phyloP scores from a whole-genome alignment of 1,140 invertebrate species.

The Chironomus tepperi region DNA sequence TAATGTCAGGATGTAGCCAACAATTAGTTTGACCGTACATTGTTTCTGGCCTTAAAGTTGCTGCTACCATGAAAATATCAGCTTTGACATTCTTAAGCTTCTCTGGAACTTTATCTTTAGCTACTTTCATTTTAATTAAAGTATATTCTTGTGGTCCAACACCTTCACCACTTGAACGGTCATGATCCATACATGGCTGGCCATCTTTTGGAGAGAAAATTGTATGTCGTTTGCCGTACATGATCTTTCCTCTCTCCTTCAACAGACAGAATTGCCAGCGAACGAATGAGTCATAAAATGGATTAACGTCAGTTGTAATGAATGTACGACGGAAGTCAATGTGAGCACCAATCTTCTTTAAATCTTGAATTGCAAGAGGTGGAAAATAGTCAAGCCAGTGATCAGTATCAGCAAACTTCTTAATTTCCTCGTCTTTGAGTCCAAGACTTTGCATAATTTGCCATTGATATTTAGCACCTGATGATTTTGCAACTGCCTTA shows the following conservation, averaged over 20 bases:
- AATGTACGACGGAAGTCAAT: constrained; percentile 95
- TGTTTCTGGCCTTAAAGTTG: constrained; percentile 96
- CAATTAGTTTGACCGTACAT: constrained; percentile 99
- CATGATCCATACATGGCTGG: constrained; percentile 99
- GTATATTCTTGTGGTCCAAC: constrained; percentile 98
- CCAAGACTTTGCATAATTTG: constrained; percentile 96
- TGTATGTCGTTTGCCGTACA: constrained; percentile 96
- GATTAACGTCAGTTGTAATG: constrained; percentile 97
- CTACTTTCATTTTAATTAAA: constrained; percentile 86
- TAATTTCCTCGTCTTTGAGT: constrained; percentile 82
- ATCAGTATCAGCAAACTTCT: constrained; percentile 79
- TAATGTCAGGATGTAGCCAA: constrained; percentile 93
- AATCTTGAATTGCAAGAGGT: constrained; percentile 75
- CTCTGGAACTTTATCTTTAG: constrained; percentile 58
- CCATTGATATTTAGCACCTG: constrained; percentile 91
- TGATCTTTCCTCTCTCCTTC: constrained; percentile 80
- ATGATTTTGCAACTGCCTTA: constrained; percentile 92
- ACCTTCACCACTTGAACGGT: constrained; percentile 90
- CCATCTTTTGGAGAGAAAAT: constrained; percentile 94
- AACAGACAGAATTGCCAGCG: constrained; percentile 92
- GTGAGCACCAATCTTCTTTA: constrained; percentile 82
- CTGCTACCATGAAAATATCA: constrained; percentile 78
- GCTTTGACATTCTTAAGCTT: constrained; percentile 54
- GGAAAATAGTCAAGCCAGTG: constrained; percentile 98
- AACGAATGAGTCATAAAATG: constrained; percentile 96